phyloP scores from a whole-genome alignment of 2,113 vertebrate species.

The Brienomyrus brachyistius region DNA sequence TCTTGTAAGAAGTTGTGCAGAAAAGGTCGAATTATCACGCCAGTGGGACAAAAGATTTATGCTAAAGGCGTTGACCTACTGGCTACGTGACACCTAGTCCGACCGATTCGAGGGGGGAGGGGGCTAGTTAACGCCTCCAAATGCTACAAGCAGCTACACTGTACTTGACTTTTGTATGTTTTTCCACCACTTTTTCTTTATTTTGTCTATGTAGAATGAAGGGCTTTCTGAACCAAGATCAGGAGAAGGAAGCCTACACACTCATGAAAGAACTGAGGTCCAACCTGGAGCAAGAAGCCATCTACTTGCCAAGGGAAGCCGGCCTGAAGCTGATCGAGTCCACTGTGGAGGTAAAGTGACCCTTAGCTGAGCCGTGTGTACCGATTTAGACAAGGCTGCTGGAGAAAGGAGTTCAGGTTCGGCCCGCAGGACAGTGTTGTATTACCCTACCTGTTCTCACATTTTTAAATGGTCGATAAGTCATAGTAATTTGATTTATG shows the following conservation, averaged over 20 bases:
- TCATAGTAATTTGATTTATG: background rate
- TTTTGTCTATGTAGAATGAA: constrained; percentile 45
- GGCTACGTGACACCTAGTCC: background rate
- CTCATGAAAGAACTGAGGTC: constrained; percentile 81
- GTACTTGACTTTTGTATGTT: background rate
- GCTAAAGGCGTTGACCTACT: background rate
- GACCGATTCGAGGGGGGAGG: constrained; percentile 38
- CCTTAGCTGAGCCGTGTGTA: background rate
- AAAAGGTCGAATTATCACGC: background rate
- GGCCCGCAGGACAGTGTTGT: background rate
- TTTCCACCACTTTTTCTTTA: background rate
- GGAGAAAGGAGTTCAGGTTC: background rate
- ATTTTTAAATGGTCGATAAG: background rate
- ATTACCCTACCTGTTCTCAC: background rate
- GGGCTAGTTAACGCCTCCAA: constrained; percentile 41
- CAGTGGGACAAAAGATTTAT: background rate
- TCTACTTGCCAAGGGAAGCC: constrained; percentile 78
- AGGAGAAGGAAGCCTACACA: constrained; percentile 69
- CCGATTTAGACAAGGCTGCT: constrained; percentile 16
- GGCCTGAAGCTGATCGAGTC: constrained; percentile 81
- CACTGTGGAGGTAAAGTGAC: constrained; percentile 63
- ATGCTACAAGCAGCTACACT: background rate
- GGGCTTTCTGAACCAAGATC: constrained; percentile 44
- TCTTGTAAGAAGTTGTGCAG: background rate
- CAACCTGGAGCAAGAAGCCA: constrained; percentile 76